These are phyloP conservation scores for Loris lydekkerianus DNA, from an alignment of 2,797 vertebrate species.

Conservation along the genomic window DNA sequence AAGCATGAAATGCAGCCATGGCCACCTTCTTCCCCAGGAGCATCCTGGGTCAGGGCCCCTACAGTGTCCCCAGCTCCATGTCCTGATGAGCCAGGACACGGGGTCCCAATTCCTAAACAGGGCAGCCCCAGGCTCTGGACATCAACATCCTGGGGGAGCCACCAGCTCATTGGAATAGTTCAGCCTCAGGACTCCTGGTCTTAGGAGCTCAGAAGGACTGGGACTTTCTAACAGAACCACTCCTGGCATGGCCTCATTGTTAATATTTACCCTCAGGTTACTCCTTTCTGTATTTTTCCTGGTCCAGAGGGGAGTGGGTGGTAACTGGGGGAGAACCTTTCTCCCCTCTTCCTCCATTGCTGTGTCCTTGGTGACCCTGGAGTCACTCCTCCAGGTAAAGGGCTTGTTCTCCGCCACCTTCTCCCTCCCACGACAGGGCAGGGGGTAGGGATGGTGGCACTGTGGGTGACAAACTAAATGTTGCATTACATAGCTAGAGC, in stretches of 20 bases:
- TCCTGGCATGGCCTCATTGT: not conserved
- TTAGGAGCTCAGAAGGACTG: not conserved
- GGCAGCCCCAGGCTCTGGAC: not conserved
- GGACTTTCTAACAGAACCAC: not conserved
- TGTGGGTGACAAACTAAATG: not conserved
- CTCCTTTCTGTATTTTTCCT: not conserved
- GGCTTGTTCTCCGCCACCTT: not conserved
- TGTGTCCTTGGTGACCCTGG: not conserved
- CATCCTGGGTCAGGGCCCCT: not conserved
- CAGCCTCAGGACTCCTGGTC: rapidly evolving
- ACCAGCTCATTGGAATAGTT: not conserved
- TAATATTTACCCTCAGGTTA: not conserved
- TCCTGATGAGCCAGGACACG: not conserved
- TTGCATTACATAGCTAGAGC: not conserved
- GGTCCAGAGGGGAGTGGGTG: not conserved
- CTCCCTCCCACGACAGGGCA: rapidly evolving
- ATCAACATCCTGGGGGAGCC: not conserved
- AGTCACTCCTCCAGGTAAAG: rapidly evolving
- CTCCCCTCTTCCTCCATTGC: not conserved
- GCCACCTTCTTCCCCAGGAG: too few species aligned
- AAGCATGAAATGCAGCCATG: not conserved
- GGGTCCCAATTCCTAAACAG: not conserved
- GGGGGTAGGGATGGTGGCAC: too few species aligned
- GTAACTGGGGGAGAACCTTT: not conserved
- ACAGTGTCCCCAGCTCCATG: not conserved